Evolutionary conservation across 2,113 vertebrate genomes (phyloP).

Genomic region (Enhydra lutris): DNA sequence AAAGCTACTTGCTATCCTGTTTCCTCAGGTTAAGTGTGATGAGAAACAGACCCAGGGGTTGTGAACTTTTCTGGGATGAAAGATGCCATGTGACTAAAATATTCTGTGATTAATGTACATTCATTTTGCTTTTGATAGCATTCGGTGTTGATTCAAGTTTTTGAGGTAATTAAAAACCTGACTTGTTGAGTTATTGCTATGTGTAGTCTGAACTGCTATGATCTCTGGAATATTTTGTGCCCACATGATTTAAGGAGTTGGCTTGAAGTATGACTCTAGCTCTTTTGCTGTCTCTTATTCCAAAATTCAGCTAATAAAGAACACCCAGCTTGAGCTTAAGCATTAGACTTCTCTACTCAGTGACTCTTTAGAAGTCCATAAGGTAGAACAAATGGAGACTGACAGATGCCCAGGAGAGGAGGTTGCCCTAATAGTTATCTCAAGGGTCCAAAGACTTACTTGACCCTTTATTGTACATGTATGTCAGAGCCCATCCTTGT

Average conservation of each 20-base stretch:
- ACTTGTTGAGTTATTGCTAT: slow-evolving; percentile 46
- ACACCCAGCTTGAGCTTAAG: background rate
- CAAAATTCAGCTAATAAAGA: slow-evolving; percentile 12
- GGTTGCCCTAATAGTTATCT: background rate
- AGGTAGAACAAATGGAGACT: background rate
- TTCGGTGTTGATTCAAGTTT: slow-evolving; percentile 54
- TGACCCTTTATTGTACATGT: background rate
- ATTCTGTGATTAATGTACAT: slow-evolving; percentile 54
- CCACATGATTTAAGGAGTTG: slow-evolving; percentile 36
- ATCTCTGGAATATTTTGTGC: slow-evolving; percentile 33
- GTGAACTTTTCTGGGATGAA: slow-evolving; percentile 46
- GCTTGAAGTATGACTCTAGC: slow-evolving; percentile 25
- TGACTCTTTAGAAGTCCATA: background rate
- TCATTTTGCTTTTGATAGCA: slow-evolving; percentile 62
- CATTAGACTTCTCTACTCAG: background rate
- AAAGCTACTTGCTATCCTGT: background rate
- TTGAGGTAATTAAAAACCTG: slow-evolving; percentile 52
- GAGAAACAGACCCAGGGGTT: slow-evolving; percentile 57
- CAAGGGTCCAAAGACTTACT: background rate
- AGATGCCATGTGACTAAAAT: slow-evolving; percentile 48
- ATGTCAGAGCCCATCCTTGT: too few species aligned
- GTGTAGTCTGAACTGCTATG: slow-evolving; percentile 6
- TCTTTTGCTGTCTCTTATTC: background rate
- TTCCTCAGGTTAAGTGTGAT: slow-evolving; percentile 60
- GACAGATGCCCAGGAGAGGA: background rate